Conservation (phyloP, 2,113 vertebrate species). For the Pygathrix nemaeus region DNA sequence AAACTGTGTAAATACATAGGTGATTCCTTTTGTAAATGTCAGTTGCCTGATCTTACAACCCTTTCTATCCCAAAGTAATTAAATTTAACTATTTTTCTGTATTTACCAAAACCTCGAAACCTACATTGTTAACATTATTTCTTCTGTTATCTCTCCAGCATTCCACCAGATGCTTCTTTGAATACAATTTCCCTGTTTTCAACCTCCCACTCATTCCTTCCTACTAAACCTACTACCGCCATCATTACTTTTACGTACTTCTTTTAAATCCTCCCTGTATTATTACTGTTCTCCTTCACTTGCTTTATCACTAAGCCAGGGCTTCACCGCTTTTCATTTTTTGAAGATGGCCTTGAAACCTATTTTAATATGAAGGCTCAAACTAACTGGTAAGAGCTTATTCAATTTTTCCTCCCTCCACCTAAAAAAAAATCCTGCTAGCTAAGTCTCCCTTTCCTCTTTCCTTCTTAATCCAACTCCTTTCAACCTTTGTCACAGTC, state of each 20-base stretch:
- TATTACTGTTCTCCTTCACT: neutral
- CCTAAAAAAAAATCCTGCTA: neutral
- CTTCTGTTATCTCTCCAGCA: neutral
- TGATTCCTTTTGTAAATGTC: neutral
- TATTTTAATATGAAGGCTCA: neutral
- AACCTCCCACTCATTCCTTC: neutral
- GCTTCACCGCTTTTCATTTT: neutral
- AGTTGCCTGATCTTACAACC: neutral
- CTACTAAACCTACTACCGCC: neutral
- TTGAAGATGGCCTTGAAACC: neutral
- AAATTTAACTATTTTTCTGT: neutral
- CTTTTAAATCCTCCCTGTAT: neutral
- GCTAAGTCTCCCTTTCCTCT: neutral
- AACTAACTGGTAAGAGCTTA: neutral
- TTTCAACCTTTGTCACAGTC: neutral
- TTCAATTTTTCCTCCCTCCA: neutral
- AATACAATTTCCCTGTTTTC: neutral
- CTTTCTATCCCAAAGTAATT: neutral
- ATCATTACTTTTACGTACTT: neutral
- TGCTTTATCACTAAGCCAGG: neutral
- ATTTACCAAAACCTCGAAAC: constrained; percentile 1
- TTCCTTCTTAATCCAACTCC: neutral
- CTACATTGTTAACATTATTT: neutral
- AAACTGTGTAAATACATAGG: neutral
- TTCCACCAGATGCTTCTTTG: neutral